These are phyloP conservation scores for Nipponacmea schrenckii DNA, from an alignment of 2,888 invertebrate genomes.

Conservation along the genomic window DNA sequence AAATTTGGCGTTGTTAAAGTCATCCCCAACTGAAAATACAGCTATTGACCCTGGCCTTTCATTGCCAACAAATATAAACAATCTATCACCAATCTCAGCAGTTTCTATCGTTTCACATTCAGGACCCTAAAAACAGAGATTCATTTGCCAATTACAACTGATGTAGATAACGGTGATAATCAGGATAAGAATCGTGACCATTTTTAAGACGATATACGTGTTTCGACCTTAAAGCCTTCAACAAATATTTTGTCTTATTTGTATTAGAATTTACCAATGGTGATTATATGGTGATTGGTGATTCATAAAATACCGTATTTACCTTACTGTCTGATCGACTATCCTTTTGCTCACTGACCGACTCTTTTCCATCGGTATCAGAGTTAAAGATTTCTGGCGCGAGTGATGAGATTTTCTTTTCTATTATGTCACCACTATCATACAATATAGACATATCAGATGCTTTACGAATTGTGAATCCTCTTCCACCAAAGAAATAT, in stretches of 20 bases:
- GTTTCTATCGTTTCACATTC: conserved; percentile 48
- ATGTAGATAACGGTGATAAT: too few species aligned
- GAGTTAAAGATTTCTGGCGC: conserved; percentile 30
- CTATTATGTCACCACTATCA: conserved; percentile 33
- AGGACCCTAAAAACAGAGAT: conserved; percentile 38
- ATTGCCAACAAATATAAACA: conserved; percentile 46
- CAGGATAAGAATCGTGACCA: too few species aligned
- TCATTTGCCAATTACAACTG: too few species aligned
- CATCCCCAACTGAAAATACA: conserved; percentile 41
- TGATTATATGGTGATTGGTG: too few species aligned
- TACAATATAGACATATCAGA: conserved; percentile 25
- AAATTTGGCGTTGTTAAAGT: conserved; percentile 36
- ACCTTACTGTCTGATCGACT: conserved; percentile 33
- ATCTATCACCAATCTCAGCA: conserved; percentile 35
- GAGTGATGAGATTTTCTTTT: conserved; percentile 15
- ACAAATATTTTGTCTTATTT: too few species aligned
- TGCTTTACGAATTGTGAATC: conserved; percentile 29
- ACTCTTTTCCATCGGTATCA: conserved; percentile 5
- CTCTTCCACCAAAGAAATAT: conserved; percentile 34
- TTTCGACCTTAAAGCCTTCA: too few species aligned
- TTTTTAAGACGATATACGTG: too few species aligned
- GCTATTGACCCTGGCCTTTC: conserved; percentile 50
- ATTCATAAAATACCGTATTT: too few species aligned
- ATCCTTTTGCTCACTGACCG: conserved; percentile 19
- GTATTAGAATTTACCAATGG: too few species aligned